A percentile compares a stretch with the other conserved stretches of the same genome.
Conservation (phyloP, 1,140 invertebrate species). For the Radopholus similis region DNA sequence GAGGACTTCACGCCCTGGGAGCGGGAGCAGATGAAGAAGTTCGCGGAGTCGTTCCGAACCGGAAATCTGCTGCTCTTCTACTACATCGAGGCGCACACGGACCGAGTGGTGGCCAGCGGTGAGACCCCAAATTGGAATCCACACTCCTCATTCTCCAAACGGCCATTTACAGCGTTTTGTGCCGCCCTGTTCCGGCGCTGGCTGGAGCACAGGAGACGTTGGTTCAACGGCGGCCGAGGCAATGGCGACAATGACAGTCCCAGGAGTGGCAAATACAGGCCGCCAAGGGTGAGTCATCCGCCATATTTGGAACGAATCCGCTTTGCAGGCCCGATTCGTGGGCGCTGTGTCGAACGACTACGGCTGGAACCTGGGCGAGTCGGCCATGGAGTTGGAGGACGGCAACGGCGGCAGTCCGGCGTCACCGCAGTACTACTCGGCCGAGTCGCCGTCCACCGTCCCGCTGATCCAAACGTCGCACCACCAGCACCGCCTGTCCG, state of each 20-base stretch:
- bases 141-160: no score
- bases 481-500: not conserved
- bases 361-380: not conserved
- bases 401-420: not conserved
- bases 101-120: conserved; percentile 31
- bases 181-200: conserved; percentile 21
- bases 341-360: not conserved
- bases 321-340: not conserved
- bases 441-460: not conserved
- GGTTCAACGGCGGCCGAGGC: not conserved
- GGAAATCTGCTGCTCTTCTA: conserved; percentile 32
- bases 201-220: conserved; percentile 9
- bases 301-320: no score
- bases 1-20: conserved; percentile 19
- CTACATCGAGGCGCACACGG: conserved; percentile 33
- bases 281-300: not conserved
- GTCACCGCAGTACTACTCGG: not conserved
- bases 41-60: conserved; percentile 20
- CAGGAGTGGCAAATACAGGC: not conserved
- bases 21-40: conserved; percentile 9
- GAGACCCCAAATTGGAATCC: no score
- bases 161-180: conserved; percentile 16
- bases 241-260: not conserved
- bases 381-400: not conserved
- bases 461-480: not conserved